These are phyloP conservation scores for Nephotettix cincticeps DNA, from an alignment of 1,140 invertebrate genomes.

Conservation along the genomic window DNA sequence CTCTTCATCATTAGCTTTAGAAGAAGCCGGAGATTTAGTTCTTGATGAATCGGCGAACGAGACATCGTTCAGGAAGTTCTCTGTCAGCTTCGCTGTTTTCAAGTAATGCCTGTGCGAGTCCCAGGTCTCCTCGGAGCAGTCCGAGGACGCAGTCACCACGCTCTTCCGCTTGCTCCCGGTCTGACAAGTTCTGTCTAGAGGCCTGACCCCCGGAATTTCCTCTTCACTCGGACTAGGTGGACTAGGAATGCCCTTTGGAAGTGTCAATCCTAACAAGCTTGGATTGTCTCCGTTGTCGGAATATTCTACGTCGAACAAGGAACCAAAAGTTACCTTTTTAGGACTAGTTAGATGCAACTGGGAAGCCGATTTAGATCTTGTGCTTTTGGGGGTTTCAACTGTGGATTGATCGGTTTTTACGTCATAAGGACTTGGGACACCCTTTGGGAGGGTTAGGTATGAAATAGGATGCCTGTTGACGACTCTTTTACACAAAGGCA, in stretches of 20 bases:
- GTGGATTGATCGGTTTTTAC: not conserved
- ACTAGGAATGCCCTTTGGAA: slow-evolving; percentile 43
- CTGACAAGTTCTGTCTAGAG: slow-evolving; percentile 9
- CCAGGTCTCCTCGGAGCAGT: slow-evolving; percentile 39
- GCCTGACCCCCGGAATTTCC: slow-evolving; percentile 33
- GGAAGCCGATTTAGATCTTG: slow-evolving; percentile 13
- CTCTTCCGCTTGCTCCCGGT: slow-evolving; percentile 1
- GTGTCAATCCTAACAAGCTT: slow-evolving; percentile 36
- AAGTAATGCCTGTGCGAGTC: slow-evolving; percentile 38
- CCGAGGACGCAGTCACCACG: not conserved
- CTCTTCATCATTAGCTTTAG: slow-evolving; percentile 28
- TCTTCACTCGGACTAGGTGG: slow-evolving; percentile 33
- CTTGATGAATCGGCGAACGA: slow-evolving; percentile 24
- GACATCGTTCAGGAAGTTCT: slow-evolving; percentile 16
- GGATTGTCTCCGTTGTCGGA: slow-evolving; percentile 7
- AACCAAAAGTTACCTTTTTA: slow-evolving; percentile 9
- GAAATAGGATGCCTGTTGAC: slow-evolving; percentile 30
- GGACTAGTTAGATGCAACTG: not conserved
- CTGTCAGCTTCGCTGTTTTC: slow-evolving; percentile 32
- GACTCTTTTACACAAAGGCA: slow-evolving; percentile 35
- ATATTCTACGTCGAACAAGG: slow-evolving; percentile 4
- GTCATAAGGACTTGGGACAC: slow-evolving; percentile 36
- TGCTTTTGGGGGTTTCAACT: not conserved
- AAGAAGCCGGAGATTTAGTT: slow-evolving; percentile 22
- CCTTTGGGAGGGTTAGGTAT: slow-evolving; percentile 35